Base-by-base conservation (phyloP, 2,797 vertebrate species). In the Odontamblyopus lacepedii region DNA sequence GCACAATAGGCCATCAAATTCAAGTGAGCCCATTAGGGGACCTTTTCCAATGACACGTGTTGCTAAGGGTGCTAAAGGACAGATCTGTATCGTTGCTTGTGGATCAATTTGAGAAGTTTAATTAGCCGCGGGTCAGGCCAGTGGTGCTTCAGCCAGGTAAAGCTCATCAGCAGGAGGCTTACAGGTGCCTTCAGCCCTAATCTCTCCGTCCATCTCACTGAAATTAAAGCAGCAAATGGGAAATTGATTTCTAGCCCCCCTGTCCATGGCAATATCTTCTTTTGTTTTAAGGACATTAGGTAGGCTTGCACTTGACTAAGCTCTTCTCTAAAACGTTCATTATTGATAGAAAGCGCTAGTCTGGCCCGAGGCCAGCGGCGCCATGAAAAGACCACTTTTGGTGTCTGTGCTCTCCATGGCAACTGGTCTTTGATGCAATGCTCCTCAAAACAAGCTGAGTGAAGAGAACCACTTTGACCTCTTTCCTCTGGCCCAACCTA, bases 201-300 rank as follows among this genome's bases (percentile, higher is more conserved):
- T 95, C 93, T 95, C 91, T 82, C 87, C 77, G 65, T 92, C 93
- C 91, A 95, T 95, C 94, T 91, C 82, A 35, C 85, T 87, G 92
- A 94, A 95, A 95, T 95, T 94, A 95, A 95, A 95, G 92, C 91
- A 73, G 93, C 91, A 95, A 95, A 95, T 95, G 93, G 94, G 93
- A 94, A 95, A 95, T 95, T 94, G 94, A 95, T 95, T 95, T 95
- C 93, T 93, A 89, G 87, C 89, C 89, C 87, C 88, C 83, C 87
- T 90, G 91, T 94, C 94, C 82, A 78, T 87, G 87, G 92, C 93
- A 94, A 94, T 94, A 94, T 94, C 94, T 95, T 91, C 91, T 93
- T 94, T 94, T 95, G 94, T 95, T 92, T 94, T 93, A 93, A 94
- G 93, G 92, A 94, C 93, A 93, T 94, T 92, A 94, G 92, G 89